phyloP scores from a whole-genome alignment of 2,888 invertebrate genomes.

The Petrolisthes cinctipes region DNA sequence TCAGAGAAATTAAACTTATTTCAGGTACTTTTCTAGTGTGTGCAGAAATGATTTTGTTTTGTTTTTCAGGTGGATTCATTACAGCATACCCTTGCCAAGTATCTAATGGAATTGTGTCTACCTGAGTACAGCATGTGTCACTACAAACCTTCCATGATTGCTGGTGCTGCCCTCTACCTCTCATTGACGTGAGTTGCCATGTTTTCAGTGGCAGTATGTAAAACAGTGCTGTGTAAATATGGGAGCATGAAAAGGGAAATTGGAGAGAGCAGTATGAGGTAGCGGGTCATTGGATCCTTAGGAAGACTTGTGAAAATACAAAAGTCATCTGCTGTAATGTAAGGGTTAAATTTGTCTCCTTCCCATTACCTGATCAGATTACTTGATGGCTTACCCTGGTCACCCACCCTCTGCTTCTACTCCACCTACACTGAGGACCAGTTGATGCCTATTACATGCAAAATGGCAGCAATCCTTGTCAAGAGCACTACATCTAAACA shows the following conservation, averaged over 20 bases:
- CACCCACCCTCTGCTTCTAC: constrained; percentile 79
- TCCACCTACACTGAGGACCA: constrained; percentile 80
- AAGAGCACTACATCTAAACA: constrained; percentile 80
- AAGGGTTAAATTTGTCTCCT: not conserved
- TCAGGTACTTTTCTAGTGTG: no score
- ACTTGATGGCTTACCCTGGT: constrained; percentile 68
- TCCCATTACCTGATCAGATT: constrained; percentile 63
- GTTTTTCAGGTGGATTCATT: constrained; percentile 68
- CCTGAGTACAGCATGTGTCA: constrained; percentile 83
- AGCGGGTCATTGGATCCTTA: not conserved
- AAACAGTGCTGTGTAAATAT: not conserved
- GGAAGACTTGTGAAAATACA: not conserved
- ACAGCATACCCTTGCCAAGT: constrained; percentile 88
- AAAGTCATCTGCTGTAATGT: not conserved
- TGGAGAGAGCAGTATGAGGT: not conserved
- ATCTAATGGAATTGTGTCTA: constrained; percentile 87
- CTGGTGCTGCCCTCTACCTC: constrained; percentile 84
- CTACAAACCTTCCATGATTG: constrained; percentile 84
- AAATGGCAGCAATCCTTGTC: constrained; percentile 79
- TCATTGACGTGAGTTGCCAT: constrained; percentile 72
- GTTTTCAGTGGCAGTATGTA: not conserved
- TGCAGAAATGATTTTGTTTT: not conserved
- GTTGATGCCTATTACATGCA: constrained; percentile 78
- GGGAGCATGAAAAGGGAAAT: not conserved
- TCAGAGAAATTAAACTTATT: no score